These are phyloP conservation scores for Takifugu ocellatus DNA, from an alignment of 2,797 vertebrate species.

Conservation along the genomic window DNA sequence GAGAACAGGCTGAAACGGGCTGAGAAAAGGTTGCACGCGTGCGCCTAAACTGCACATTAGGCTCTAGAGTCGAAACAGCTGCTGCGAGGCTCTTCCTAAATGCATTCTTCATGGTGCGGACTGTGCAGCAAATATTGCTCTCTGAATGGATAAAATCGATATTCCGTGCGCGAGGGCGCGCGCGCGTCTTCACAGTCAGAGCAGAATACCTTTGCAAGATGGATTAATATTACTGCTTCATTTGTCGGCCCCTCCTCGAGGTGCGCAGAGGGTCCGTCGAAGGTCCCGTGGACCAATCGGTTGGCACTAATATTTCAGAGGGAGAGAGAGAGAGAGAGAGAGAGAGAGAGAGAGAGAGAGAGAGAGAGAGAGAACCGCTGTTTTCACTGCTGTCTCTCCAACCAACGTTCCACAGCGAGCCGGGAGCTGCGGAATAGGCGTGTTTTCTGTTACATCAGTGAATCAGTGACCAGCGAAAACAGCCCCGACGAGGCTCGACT, in stretches of 20 bases:
- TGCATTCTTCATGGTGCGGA: too few relatives aligned
- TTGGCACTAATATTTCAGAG: constrained; percentile 55
- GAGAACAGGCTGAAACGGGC: neutral
- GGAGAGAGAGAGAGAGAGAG: constrained; percentile 20
- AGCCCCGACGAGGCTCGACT: constrained; percentile 34
- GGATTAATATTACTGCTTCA: constrained; percentile 16
- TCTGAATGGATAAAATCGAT: neutral
- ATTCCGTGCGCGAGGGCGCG: neutral
- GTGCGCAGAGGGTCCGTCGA: constrained; percentile 40
- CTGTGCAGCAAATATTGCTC: too few relatives aligned
- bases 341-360: constrained; percentile 15
- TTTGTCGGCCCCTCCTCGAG: constrained; percentile 64
- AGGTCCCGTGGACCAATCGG: constrained; percentile 69
- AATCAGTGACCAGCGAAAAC: constrained; percentile 8
- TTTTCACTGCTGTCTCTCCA: constrained; percentile 44
- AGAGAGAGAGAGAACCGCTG: constrained; percentile 40
- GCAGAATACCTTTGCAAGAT: neutral
- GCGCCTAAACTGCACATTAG: too few relatives aligned
- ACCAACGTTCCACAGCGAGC: constrained; percentile 40
- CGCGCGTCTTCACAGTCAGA: neutral
- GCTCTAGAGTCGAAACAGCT: too few relatives aligned
- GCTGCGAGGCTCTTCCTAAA: too few relatives aligned
- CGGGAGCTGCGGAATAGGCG: constrained; percentile 72
- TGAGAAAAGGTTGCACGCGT: neutral
- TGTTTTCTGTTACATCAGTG: constrained; percentile 20